These are phyloP conservation scores for Cepphus grylle DNA, from an alignment of 2,113 vertebrate genomes.

Conservation along the genomic window DNA sequence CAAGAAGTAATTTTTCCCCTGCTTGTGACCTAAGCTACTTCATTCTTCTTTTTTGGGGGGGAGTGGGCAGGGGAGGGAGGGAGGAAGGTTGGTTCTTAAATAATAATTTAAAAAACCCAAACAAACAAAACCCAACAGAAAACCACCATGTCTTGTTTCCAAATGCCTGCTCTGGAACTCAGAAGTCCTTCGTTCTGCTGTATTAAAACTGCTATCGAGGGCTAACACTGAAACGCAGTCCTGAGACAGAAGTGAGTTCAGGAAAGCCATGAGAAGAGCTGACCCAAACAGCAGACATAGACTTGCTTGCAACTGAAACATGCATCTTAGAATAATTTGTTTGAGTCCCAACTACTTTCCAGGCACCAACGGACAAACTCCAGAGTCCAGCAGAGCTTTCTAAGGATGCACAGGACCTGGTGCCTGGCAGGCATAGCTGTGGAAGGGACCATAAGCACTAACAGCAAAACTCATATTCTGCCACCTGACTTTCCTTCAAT, in stretches of 20 bases:
- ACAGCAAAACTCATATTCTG: not conserved
- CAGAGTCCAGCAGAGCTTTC: not conserved
- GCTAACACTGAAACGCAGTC: not conserved
- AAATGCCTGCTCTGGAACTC: not conserved
- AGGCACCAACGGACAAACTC: not conserved
- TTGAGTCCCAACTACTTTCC: not conserved
- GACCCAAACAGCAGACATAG: not conserved
- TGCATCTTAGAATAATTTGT: not conserved
- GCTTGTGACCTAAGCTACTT: not conserved
- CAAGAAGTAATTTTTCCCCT: not conserved
- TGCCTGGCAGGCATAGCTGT: not conserved
- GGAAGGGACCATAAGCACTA: not conserved
- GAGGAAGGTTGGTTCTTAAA: too few species aligned
- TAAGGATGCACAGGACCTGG: not conserved
- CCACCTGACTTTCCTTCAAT: not conserved
- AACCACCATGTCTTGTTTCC: not conserved
- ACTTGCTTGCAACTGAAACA: not conserved
- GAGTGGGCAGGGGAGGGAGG: too few species aligned
- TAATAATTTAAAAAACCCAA: too few species aligned
- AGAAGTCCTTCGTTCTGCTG: not conserved
- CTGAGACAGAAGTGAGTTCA: not conserved
- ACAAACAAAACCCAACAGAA: not conserved
- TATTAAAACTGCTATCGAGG: not conserved
- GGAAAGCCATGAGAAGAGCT: not conserved
- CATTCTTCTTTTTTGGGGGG: not conserved